Percentiles rank a stretch among this genome's conserved stretches.
phyloP scores from a whole-genome alignment of 2,888 invertebrate genomes.

The Argyresthia goedartella region DNA sequence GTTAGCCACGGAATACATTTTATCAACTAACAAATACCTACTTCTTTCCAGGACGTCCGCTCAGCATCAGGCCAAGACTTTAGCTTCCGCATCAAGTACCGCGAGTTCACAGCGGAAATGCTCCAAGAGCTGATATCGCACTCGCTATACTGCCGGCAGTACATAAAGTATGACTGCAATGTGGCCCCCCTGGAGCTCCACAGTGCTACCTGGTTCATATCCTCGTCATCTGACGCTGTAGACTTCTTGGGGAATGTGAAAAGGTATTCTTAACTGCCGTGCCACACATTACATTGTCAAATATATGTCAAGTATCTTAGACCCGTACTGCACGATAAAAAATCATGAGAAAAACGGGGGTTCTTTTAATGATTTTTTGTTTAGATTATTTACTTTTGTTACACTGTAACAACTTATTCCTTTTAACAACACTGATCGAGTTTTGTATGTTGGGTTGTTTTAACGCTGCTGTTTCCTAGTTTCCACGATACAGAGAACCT shows the following conservation, averaged over 20 bases:
- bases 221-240: slow-evolving; percentile 84
- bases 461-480: too few species aligned
- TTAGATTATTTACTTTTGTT: too few species aligned
- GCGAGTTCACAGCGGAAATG: slow-evolving; percentile 93
- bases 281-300: too few species aligned
- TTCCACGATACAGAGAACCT: too few species aligned
- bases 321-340: too few species aligned
- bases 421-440: too few species aligned
- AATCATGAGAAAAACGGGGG: too few species aligned
- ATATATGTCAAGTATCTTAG: too few species aligned
- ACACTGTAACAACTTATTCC: too few species aligned
- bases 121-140: slow-evolving; percentile 90
- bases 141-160: slow-evolving; percentile 89
- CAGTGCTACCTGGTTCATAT: slow-evolving; percentile 90
- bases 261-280: slow-evolving; percentile 52
- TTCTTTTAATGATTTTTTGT: too few species aligned
- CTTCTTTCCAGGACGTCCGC: slow-evolving; percentile 76
- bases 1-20: too few species aligned
- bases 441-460: too few species aligned
- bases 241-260: slow-evolving; percentile 89
- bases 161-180: slow-evolving; percentile 91
- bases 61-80: slow-evolving; percentile 84
- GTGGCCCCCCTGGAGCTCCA: slow-evolving; percentile 89
- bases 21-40: not conserved
- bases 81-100: slow-evolving; percentile 86